Percentiles rank a stretch among this genome's conserved stretches.
phyloP scores from a whole-genome alignment of 2,888 invertebrate species.

The Alcis repandata region DNA sequence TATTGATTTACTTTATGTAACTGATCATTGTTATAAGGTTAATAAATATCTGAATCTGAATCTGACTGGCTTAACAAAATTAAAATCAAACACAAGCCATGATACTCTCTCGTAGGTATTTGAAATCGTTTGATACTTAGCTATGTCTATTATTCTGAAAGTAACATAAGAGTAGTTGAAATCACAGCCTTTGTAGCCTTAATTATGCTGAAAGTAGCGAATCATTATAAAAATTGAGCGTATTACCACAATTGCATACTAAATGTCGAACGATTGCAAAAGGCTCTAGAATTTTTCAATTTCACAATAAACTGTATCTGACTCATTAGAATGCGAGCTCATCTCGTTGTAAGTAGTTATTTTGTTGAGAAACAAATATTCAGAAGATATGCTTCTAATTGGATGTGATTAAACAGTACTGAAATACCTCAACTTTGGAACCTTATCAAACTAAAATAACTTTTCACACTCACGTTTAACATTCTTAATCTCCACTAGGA shows the following conservation, averaged over 20 bases:
- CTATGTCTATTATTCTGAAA: not conserved
- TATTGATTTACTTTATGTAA: too few relatives aligned
- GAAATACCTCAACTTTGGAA: not conserved
- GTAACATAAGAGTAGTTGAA: not conserved
- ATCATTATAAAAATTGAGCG: conserved; percentile 25
- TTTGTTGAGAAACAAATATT: conserved; percentile 40
- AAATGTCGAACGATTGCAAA: conserved; percentile 45
- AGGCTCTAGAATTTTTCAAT: conserved; percentile 37
- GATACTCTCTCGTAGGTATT: not conserved
- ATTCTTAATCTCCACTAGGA: too few relatives aligned
- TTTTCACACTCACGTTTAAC: too few relatives aligned
- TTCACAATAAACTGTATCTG: conserved; percentile 43
- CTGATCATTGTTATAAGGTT: too few relatives aligned
- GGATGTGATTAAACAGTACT: conserved; percentile 1
- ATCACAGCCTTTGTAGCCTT: conserved; percentile 12
- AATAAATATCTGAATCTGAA: too few relatives aligned
- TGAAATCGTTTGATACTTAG: not conserved
- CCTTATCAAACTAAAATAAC: conserved; percentile 9
- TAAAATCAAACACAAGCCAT: not conserved
- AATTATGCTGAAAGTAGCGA: conserved; percentile 20
- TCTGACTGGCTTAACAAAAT: too few relatives aligned
- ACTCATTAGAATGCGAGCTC: conserved; percentile 36
- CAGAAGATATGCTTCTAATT: conserved; percentile 23
- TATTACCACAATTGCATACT: conserved; percentile 38
- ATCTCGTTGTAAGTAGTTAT: conserved; percentile 41